Percentiles rank a stretch among this genome's conserved stretches.
These are phyloP conservation scores for Listronotus oregonensis DNA, from an alignment of 1,140 invertebrate species.

Conservation along the genomic window DNA sequence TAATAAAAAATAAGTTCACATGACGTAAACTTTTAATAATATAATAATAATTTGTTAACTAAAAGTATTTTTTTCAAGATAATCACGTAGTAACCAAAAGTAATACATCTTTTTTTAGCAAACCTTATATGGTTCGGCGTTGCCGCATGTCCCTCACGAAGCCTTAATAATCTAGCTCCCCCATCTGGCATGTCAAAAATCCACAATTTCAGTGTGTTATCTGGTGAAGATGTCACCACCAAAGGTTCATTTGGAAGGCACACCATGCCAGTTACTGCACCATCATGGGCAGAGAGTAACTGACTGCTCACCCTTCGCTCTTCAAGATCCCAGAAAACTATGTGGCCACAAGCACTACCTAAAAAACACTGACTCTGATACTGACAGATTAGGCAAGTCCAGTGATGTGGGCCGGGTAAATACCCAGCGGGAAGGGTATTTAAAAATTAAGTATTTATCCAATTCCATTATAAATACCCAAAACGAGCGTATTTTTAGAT, in stretches of 20 bases:
- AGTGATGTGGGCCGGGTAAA: too few relatives aligned
- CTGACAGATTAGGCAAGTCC: too few relatives aligned
- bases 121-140: conserved; percentile 29
- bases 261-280: conserved; percentile 75
- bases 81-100: too few relatives aligned
- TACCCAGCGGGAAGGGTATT: too few relatives aligned
- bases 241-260: conserved; percentile 88
- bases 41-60: too few relatives aligned
- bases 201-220: conserved; percentile 97
- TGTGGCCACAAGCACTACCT: conserved; percentile 74
- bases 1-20: too few relatives aligned
- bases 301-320: conserved; percentile 77
- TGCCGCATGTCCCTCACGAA: conserved; percentile 64
- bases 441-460: too few relatives aligned
- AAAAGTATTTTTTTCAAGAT: too few relatives aligned
- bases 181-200: conserved; percentile 95
- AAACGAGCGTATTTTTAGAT: too few relatives aligned
- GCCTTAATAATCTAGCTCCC: conserved; percentile 79
- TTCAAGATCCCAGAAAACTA: conserved; percentile 95
- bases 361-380: background rate
- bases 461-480: too few relatives aligned
- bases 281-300: conserved; percentile 75
- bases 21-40: too few relatives aligned
- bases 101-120: too few relatives aligned
- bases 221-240: conserved; percentile 87